A percentile compares a stretch with the other conserved stretches of the same genome.
phyloP scores from a whole-genome alignment of 2,113 vertebrate genomes.

The Malurus elegans region DNA sequence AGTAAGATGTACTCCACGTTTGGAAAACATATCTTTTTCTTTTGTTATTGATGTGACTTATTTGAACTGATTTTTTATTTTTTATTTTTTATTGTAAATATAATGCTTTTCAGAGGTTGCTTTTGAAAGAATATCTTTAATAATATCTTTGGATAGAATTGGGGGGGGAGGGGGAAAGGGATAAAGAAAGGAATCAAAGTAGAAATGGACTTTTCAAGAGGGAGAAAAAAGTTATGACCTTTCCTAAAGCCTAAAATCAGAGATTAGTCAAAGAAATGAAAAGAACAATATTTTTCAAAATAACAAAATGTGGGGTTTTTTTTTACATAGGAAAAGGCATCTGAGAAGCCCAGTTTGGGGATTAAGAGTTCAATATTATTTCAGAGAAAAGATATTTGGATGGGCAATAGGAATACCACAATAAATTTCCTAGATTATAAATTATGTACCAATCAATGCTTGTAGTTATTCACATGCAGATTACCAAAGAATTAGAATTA shows the following conservation, averaged over 20 bases:
- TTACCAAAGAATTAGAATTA: neutral
- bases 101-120: neutral
- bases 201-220: neutral
- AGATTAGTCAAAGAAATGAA: neutral
- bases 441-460: neutral
- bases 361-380: neutral
- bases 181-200: neutral
- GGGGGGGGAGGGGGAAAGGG: accelerated
- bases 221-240: neutral
- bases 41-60: neutral
- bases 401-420: neutral
- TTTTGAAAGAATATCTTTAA: neutral
- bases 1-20: neutral
- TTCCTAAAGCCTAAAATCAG: neutral
- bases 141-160: neutral
- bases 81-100: too few species aligned
- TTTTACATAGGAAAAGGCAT: neutral
- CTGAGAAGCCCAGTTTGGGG: neutral
- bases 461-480: neutral
- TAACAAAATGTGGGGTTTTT: neutral
- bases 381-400: neutral
- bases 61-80: neutral
- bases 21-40: neutral
- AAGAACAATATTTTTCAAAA: neutral
- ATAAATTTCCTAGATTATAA: neutral